Evolutionary conservation across 2,113 vertebrate genomes (phyloP).

Genomic region (Leucoraja erinaceus): DNA sequence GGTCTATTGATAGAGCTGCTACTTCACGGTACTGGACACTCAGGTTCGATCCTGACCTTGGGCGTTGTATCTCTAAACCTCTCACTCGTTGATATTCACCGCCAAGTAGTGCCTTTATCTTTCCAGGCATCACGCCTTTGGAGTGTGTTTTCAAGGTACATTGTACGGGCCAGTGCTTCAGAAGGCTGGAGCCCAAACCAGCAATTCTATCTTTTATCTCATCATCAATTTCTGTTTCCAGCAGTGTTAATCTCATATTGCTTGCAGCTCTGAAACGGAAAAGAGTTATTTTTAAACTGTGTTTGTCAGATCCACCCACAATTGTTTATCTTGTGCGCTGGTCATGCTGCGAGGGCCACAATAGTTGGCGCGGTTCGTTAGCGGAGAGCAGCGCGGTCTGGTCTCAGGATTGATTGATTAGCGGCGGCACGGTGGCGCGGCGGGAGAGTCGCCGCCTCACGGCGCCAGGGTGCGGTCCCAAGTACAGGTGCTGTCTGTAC

Average conservation of each 20-base stretch:
- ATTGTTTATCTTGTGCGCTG: background rate
- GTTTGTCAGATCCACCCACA: background rate
- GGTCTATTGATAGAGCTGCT: too few species aligned
- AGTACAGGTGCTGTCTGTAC: too few species aligned
- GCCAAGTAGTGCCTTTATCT: background rate
- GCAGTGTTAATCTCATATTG: slow-evolving; percentile 19
- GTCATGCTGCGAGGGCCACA: background rate
- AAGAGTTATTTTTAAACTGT: slow-evolving; percentile 10
- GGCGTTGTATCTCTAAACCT: too few species aligned
- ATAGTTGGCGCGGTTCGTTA: too few species aligned
- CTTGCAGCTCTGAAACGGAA: background rate
- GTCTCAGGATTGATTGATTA: too few species aligned
- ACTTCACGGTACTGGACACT: too few species aligned
- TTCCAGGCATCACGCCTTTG: background rate
- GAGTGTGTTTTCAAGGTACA: background rate
- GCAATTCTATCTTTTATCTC: slow-evolving; percentile 21
- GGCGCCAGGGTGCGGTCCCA: too few species aligned
- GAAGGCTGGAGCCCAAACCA: background rate
- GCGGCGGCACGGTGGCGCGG: too few species aligned
- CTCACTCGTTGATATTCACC: too few species aligned
- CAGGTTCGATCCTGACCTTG: too few species aligned
- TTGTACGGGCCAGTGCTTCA: background rate
- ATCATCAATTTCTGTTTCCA: background rate
- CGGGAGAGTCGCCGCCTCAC: too few species aligned
- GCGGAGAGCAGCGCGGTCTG: too few species aligned